A percentile compares a stretch with the other conserved stretches of the same genome.
These are phyloP conservation scores for Diplolepis rosae DNA, from an alignment of 2,888 invertebrate genomes.

Conservation along the genomic window DNA sequence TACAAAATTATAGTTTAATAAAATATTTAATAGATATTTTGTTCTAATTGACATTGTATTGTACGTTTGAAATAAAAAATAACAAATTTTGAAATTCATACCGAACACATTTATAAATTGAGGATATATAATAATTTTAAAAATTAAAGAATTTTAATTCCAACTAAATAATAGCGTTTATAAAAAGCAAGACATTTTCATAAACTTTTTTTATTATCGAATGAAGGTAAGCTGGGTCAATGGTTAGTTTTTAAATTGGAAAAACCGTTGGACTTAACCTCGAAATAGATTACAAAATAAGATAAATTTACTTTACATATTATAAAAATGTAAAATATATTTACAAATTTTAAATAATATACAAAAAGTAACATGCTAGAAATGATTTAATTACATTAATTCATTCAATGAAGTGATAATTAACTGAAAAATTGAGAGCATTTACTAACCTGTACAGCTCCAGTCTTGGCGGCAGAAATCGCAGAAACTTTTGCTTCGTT, in stretches of 20 bases:
- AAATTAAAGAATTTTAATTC: too few species aligned
- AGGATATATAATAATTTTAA: too few species aligned
- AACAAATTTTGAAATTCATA: too few species aligned
- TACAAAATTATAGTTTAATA: too few species aligned
- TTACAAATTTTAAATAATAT: neutral
- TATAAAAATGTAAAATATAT: neutral
- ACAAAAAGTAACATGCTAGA: neutral
- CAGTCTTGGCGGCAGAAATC: constrained; percentile 60
- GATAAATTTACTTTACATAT: neutral
- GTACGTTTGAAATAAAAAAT: too few species aligned
- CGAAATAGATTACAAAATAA: neutral
- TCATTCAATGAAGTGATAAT: neutral
- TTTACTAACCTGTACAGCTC: constrained; percentile 62
- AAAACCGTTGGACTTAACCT: neutral
- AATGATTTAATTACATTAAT: neutral
- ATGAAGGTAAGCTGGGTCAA: neutral
- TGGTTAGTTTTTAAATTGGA: neutral
- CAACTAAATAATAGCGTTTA: too few species aligned
- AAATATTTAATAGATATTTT: too few species aligned
- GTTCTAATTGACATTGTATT: too few species aligned
- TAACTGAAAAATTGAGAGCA: constrained; percentile 1
- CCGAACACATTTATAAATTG: too few species aligned
- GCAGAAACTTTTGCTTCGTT: constrained; percentile 61
- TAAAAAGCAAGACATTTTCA: neutral
- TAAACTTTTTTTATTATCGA: neutral